phyloP scores from a whole-genome alignment of 2,888 invertebrate genomes.

The Eupithecia dodoneata region DNA sequence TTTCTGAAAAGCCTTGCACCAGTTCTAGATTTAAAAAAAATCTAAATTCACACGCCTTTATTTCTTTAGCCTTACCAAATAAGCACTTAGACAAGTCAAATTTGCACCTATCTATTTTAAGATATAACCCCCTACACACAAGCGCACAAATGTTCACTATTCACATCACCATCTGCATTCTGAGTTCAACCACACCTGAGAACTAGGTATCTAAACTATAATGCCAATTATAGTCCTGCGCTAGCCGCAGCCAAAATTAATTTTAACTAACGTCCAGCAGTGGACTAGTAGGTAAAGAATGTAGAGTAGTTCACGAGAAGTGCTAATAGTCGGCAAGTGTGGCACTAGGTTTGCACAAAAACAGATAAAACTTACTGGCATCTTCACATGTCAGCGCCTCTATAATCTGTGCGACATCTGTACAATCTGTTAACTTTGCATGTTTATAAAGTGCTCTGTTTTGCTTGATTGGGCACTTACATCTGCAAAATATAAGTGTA shows the following conservation, averaged over 20 bases:
- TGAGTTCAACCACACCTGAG: no score
- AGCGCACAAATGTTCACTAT: background rate
- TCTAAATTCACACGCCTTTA: no score
- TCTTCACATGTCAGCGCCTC: constrained; percentile 65
- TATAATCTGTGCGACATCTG: constrained; percentile 68
- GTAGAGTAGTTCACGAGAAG: background rate
- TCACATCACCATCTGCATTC: background rate
- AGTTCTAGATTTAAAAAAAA: no score
- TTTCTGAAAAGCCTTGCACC: no score
- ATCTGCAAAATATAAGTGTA: constrained; percentile 42
- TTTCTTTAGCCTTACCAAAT: no score
- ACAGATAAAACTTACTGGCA: constrained; percentile 52
- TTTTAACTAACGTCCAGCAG: no score
- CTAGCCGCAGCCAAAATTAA: no score
- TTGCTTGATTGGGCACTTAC: constrained; percentile 60
- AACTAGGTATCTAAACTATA: no score
- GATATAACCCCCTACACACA: no score
- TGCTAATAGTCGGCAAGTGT: background rate
- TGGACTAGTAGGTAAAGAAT: no score
- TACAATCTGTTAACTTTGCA: constrained; percentile 56
- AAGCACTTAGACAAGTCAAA: no score
- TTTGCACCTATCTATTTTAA: no score
- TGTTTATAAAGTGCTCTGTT: constrained; percentile 53
- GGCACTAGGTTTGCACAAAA: background rate
- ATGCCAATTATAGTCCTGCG: background rate